Evolutionary conservation across 2,113 vertebrate species (phyloP), one percentile per base, ranked within the genome.

Genomic region (Myxocyprinus asiaticus): DNA sequence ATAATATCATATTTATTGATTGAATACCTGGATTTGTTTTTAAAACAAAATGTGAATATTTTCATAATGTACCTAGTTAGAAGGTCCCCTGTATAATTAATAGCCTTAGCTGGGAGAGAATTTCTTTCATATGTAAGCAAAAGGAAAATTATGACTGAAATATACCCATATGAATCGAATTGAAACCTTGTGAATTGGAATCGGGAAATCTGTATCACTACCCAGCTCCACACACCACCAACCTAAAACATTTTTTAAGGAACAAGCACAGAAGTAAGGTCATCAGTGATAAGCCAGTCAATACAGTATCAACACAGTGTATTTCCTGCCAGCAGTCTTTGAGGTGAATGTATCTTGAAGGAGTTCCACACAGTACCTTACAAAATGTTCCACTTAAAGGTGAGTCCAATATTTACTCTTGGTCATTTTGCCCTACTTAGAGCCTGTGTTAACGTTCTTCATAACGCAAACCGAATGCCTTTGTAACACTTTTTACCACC

Each of bases 341-440:
- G 11, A 61, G 43, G 12, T 15, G 78, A 81, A 64, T 12, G 7
- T 44, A 62, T 67, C 17, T 11, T 12, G 74, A 33, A 33, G 22
- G 33, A 33, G 62, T 74, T 74, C 15, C 59, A 15, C 59, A 15
- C 55, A 7, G 55, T 77, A 51, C 61, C 45, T 76, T 55, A 77
- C 33, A 50, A 80, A 64, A 83, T 79, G 79, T 67, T 65, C 63
- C 62, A 79, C 47, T 85, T 71, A 81, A 79, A 81, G 84, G 84
- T 84, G 79, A 83, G 71, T 83, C 76, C 78, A 78, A 81, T 80
- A 81, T 81, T 83, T 58, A 33, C 51, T 77, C 78, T 50, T 42
- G 72, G 17, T 81, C 75, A 74, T 8, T 81, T 67, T 85, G 88
- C 84, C 87, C 87, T 68, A 87, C 56, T 80, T 87, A 82, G 42